These are phyloP conservation scores for Cryptotis parvus DNA, from an alignment of 2,113 vertebrate species.

Conservation along the genomic window DNA sequence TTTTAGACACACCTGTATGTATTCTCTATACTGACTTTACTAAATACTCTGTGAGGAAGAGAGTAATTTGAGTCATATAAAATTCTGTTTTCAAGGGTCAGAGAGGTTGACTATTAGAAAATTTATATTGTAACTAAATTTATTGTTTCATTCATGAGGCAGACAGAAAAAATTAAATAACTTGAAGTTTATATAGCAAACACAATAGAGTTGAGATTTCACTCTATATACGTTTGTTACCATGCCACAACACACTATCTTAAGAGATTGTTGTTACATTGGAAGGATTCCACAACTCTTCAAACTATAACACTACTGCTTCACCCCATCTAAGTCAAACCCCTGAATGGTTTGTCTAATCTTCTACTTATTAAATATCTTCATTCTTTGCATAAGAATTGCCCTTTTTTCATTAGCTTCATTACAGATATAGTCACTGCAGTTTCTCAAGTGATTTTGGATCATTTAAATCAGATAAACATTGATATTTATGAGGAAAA, in stretches of 20 bases:
- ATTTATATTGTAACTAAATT: conserved; percentile 57
- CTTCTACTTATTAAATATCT: conserved; percentile 26
- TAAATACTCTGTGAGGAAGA: conserved; percentile 27
- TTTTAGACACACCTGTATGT: background rate
- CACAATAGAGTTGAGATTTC: background rate
- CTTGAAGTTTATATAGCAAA: conserved; percentile 10
- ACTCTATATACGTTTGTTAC: background rate
- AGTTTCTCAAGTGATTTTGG: conserved; percentile 39
- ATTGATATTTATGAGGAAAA: background rate
- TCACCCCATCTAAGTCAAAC: background rate
- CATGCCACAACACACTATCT: background rate
- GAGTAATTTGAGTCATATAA: conserved; percentile 58
- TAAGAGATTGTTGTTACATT: conserved; percentile 16
- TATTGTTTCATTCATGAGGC: conserved; percentile 46
- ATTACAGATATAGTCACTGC: background rate
- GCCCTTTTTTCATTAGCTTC: background rate
- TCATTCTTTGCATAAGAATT: background rate
- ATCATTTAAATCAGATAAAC: background rate
- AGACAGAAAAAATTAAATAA: conserved; percentile 53
- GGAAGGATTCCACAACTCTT: background rate
- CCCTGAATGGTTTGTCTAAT: background rate
- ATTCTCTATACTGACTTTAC: conserved; percentile 41
- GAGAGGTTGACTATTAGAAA: conserved; percentile 53
- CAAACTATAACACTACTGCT: background rate
- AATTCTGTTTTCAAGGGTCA: conserved; percentile 54